phyloP scores from a whole-genome alignment of 1,140 invertebrate genomes.

The Branchinecta lynchi region DNA sequence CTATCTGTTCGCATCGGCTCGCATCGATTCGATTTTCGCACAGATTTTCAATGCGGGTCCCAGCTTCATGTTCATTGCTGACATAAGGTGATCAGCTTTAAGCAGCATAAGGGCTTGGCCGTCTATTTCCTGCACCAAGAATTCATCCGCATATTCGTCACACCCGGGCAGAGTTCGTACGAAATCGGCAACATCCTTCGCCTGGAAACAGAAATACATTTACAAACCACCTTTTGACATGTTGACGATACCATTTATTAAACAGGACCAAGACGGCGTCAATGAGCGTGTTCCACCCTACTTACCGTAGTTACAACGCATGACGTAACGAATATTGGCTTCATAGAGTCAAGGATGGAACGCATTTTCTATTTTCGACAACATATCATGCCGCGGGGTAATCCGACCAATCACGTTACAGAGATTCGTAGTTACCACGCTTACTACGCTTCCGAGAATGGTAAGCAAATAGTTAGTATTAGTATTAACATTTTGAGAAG shows the following conservation, averaged over 20 bases:
- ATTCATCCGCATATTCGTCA: conserved; percentile 83
- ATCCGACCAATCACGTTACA: no score
- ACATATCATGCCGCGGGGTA: no score
- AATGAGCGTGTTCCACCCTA: no score
- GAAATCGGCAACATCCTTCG: conserved; percentile 52
- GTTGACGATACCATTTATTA: conserved; percentile 42
- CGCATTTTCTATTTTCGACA: no score
- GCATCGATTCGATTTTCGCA: conserved; percentile 60
- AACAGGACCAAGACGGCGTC: conserved; percentile 22
- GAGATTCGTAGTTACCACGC: no score
- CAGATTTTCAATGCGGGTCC: conserved; percentile 90
- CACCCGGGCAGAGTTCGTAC: conserved; percentile 73
- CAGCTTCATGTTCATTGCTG: conserved; percentile 83
- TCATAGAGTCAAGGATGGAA: no score
- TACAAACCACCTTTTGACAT: conserved; percentile 22
- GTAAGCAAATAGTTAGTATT: no score
- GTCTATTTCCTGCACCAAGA: conserved; percentile 86
- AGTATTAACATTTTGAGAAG: no score
- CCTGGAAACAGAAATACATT: conserved; percentile 23
- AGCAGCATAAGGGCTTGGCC: conserved; percentile 81
- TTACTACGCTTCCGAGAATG: no score
- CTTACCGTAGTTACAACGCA: no score
- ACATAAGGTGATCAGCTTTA: conserved; percentile 89
- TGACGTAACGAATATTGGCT: no score
- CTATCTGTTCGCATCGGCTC: conserved; percentile 36